These are phyloP conservation scores for Crotalus horridus DNA, from an alignment of 2,113 vertebrate species.

Conservation along the genomic window DNA sequence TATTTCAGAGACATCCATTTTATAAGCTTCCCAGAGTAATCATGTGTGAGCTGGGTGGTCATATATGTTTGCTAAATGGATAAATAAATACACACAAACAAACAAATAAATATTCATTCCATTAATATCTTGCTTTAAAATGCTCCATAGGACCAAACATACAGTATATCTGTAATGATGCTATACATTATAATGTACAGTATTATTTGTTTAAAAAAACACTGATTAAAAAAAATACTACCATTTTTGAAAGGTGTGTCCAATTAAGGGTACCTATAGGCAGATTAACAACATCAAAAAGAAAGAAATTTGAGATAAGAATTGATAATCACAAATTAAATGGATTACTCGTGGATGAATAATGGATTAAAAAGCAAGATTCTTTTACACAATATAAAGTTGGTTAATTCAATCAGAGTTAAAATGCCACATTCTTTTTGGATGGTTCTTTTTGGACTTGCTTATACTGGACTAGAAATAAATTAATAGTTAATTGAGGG, in stretches of 20 bases:
- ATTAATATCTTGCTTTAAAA: neutral
- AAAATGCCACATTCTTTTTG: neutral
- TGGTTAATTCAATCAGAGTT: neutral
- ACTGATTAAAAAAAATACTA: neutral
- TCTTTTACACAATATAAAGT: neutral
- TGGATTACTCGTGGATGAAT: neutral
- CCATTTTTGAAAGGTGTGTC: neutral
- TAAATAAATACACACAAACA: neutral
- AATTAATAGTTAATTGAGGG: neutral
- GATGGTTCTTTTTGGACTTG: neutral
- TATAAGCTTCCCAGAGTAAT: neutral
- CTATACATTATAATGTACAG: neutral
- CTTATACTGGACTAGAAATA: neutral
- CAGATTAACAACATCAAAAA: neutral
- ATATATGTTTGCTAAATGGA: neutral
- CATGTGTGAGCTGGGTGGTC: neutral
- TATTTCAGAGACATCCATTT: neutral
- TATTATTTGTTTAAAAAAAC: neutral
- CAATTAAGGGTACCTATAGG: neutral
- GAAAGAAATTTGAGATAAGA: neutral
- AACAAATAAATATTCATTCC: neutral
- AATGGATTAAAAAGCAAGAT: neutral
- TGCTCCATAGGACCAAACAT: neutral
- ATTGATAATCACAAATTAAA: neutral
- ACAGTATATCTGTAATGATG: neutral